Percentiles rank a stretch among this genome's conserved stretches.
phyloP scores from a whole-genome alignment of 2,888 invertebrate genomes.

The Metopia argyrocephala region DNA sequence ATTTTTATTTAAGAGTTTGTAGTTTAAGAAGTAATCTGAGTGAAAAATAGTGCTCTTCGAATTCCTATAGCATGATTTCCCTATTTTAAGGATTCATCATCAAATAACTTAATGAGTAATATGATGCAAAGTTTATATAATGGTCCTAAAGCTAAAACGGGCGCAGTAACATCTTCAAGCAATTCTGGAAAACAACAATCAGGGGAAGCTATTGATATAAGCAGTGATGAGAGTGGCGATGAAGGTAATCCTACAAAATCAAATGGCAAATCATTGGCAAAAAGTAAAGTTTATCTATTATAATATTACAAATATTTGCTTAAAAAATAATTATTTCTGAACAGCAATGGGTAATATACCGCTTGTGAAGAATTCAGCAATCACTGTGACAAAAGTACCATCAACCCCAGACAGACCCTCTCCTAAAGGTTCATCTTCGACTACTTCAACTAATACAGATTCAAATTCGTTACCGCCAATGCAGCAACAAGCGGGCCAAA shows the following conservation, averaged over 20 bases:
- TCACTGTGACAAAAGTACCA: conserved; percentile 56
- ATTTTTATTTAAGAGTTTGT: too few species aligned
- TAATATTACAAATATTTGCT: conserved; percentile 2
- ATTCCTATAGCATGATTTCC: too few species aligned
- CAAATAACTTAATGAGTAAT: conserved; percentile 74
- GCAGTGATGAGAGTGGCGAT: conserved; percentile 84
- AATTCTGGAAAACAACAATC: conserved; percentile 63
- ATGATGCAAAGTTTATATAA: conserved; percentile 80
- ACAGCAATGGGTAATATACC: conserved; percentile 49
- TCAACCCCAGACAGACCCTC: conserved; percentile 38
- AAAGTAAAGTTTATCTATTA: conserved; percentile 72
- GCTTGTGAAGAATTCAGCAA: conserved; percentile 49
- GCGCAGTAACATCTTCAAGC: conserved; percentile 51
- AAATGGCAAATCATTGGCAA: conserved; percentile 79
- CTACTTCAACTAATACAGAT: conserved; percentile 53
- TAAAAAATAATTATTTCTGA: conserved; percentile 10
- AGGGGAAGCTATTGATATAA: conserved; percentile 86
- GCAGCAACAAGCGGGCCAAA: conserved; percentile 50
- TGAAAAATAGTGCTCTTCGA: too few species aligned
- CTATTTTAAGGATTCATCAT: conserved; percentile 57
- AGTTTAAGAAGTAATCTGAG: too few species aligned
- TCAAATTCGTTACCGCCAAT: conserved; percentile 52
- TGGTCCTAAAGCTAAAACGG: conserved; percentile 68
- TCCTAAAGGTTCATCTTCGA: conserved; percentile 52
- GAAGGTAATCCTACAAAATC: conserved; percentile 70